Conservation (phyloP, 2,888 invertebrate species). For the Pseudococcus jackbeardsleyi region DNA sequence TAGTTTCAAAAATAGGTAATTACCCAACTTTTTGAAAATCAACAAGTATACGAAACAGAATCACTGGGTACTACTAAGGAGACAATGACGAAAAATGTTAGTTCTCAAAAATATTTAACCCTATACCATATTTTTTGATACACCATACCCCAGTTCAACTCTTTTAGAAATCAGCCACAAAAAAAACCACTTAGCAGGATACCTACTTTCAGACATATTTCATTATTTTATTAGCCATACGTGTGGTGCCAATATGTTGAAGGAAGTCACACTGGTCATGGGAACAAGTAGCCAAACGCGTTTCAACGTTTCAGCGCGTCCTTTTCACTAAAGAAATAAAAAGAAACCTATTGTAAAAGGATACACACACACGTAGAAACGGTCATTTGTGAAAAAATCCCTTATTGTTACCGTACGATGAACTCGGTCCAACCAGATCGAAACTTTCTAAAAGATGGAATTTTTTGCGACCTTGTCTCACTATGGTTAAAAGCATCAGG, state of each 20-base stretch:
- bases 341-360: background rate
- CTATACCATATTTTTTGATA: too few relatives aligned
- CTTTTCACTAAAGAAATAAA: background rate
- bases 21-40: too few relatives aligned
- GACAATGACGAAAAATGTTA: too few relatives aligned
- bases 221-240: background rate
- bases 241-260: conserved; percentile 34
- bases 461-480: background rate
- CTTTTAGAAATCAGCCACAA: too few relatives aligned
- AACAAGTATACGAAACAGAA: too few relatives aligned
- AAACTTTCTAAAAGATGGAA: conserved; percentile 27
- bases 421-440: background rate
- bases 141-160: too few relatives aligned
- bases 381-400: background rate
- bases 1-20: too few relatives aligned
- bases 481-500: background rate
- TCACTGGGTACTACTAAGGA: too few relatives aligned
- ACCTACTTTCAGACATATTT: background rate
- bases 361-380: background rate
- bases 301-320: background rate
- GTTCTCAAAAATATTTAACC: too few relatives aligned
- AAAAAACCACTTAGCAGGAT: too few relatives aligned
- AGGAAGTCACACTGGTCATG: conserved; percentile 20
- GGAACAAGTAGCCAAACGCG: conserved; percentile 41
- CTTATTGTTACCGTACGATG: background rate